Evolutionary conservation across 1,140 invertebrate genomes (phyloP), one percentile per base, ranked within the genome.

Genomic region (Drosophila pseudoobscura): DNA sequence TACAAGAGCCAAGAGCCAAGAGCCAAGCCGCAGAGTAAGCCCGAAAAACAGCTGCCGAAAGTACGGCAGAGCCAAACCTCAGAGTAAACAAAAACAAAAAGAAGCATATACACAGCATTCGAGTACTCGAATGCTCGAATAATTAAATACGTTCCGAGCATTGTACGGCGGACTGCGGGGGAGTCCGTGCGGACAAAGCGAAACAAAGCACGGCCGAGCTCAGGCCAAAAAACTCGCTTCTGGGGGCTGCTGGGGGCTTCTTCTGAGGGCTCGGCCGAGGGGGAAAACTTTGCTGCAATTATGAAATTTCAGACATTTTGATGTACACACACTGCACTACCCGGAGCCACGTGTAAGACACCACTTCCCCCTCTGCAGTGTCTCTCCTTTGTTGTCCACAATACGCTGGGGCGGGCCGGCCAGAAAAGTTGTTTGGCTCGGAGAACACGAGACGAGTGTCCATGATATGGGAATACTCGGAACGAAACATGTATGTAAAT

Each of bases 301-400:
- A 75, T 75, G 70, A 75, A 75, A 75, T 75, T 74, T 75, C 65
- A 75, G 70, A 75, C 71, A 75, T 74, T 74, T 65, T 56, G 60
- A 74, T 58, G 53, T 64, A 39, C 24, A 24, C 29, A 7, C 29
- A 31, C 53, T 56, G 69, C 53, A 56, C 46, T 52, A 64, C 64
- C 52, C 52, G 57, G 24, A 52, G 50, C 52, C 53, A 6, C 29
- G 29, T 31, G 29, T 8, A 3, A 31, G 9, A 24, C 29, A 11
- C n/a, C 50, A 52, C 20, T 31, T 39, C 66, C 35, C 7, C 24
- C 56, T 20, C 13, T 11, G 35, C 22, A 13, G 1, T 3, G 8
- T 9, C 29, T 8, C 39, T 52, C 49, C 35, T 52, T 41, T 53
- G 43, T 53, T 65, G 52, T 49, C 45, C 46, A 29, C 26, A 55